Conservation (phyloP, 2,113 vertebrate species). For the Manacus vitellinus region DNA sequence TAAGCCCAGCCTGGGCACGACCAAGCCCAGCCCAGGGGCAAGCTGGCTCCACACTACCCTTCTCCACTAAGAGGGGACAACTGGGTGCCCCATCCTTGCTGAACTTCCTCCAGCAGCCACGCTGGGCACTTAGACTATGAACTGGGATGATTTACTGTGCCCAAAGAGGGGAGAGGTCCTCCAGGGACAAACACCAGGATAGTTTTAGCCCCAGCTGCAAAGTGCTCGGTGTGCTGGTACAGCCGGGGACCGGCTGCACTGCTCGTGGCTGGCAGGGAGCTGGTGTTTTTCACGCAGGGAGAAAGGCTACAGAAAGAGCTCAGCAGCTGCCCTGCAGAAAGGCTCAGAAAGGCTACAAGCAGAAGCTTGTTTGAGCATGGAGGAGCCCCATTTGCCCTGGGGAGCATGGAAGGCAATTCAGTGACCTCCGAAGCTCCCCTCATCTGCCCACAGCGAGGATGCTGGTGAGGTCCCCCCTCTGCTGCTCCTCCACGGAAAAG, state of each 20-base stretch:
- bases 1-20: background rate
- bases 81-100: background rate
- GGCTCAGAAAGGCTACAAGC: background rate
- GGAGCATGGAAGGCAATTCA: background rate
- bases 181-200: background rate
- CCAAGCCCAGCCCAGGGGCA: background rate
- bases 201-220: background rate
- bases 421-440: background rate
- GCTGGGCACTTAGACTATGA: background rate
- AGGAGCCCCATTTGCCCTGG: no score
- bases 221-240: fast-evolving
- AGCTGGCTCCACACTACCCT: background rate
- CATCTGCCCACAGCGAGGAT: fast-evolving
- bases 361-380: background rate
- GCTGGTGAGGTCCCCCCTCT: fast-evolving
- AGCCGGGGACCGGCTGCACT: fast-evolving
- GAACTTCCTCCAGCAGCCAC: background rate
- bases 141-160: background rate
- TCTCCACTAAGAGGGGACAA: background rate
- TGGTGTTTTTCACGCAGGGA: background rate
- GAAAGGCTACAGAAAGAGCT: background rate
- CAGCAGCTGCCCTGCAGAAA: background rate
- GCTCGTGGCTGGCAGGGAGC: fast-evolving
- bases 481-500: background rate
- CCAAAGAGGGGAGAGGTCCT: background rate